phyloP scores from a whole-genome alignment of 2,888 invertebrate species.

The Drosophila prolongata region DNA sequence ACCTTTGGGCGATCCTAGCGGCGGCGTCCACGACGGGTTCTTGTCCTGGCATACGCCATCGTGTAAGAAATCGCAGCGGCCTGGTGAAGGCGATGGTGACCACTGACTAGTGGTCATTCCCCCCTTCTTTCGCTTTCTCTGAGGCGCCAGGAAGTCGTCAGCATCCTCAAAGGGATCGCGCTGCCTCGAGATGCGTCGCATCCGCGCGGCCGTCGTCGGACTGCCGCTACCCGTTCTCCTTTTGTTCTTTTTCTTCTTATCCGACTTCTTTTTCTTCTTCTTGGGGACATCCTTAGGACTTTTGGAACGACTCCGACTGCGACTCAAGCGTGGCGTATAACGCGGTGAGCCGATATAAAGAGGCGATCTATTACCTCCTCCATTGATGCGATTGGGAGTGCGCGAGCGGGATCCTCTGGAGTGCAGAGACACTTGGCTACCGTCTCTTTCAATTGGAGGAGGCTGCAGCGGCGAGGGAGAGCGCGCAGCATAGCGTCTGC shows the following conservation, averaged over 20 bases:
- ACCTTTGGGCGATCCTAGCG: constrained; percentile 83
- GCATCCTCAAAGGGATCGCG: constrained; percentile 75
- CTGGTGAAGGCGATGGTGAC: constrained; percentile 86
- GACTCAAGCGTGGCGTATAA: constrained; percentile 82
- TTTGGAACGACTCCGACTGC: constrained; percentile 78
- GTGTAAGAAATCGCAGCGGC: constrained; percentile 63
- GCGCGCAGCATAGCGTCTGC: constrained; percentile 58
- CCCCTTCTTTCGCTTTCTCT: constrained; percentile 67
- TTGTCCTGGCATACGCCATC: constrained; percentile 57
- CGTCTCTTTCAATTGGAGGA: constrained; percentile 48
- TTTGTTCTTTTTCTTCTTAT: constrained; percentile 79
- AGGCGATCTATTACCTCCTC: constrained; percentile 55
- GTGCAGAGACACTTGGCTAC: constrained; percentile 71
- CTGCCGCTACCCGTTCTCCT: constrained; percentile 66
- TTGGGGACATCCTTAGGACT: constrained; percentile 71
- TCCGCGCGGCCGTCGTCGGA: constrained; percentile 59
- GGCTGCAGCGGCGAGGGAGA: constrained; percentile 62
- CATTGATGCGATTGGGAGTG: constrained; percentile 70
- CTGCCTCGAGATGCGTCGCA: constrained; percentile 75
- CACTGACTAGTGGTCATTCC: constrained; percentile 49
- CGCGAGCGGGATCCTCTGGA: constrained; percentile 83
- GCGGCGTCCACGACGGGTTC: constrained; percentile 88
- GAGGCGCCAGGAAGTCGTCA: constrained; percentile 68
- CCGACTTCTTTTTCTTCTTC: constrained; percentile 76
- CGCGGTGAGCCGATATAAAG: constrained; percentile 67